Percentiles rank a stretch among this genome's conserved stretches.
phyloP scores from a whole-genome alignment of 2,113 vertebrate species.

The Stictonetta naevosa region DNA sequence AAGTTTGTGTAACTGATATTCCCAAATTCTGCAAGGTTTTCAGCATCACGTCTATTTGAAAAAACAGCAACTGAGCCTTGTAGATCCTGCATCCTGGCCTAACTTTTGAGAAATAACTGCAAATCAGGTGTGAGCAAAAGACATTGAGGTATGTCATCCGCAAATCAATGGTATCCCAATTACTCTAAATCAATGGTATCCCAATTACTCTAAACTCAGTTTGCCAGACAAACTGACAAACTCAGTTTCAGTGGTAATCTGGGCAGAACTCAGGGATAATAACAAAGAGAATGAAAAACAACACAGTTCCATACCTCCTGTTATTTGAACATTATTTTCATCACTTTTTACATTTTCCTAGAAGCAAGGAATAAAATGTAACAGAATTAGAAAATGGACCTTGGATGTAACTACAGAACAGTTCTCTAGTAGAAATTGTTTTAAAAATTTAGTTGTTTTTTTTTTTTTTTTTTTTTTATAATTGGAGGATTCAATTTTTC shows the following conservation, averaged over 20 bases:
- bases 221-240: background rate
- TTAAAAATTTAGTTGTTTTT: too few species aligned
- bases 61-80: background rate
- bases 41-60: background rate
- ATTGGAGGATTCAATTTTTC: background rate
- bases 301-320: constrained; percentile 31
- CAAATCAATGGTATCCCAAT: background rate
- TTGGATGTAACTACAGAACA: background rate
- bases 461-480: background rate
- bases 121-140: background rate
- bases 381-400: background rate
- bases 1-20: background rate
- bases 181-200: background rate
- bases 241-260: background rate
- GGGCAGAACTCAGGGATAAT: background rate
- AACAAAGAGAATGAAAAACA: background rate
- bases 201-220: background rate
- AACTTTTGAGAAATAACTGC: background rate
- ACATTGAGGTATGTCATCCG: background rate
- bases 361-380: constrained; percentile 11
- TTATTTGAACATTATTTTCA: background rate
- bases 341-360: background rate
- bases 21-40: background rate
- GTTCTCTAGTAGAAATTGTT: background rate
- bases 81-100: background rate